These are phyloP conservation scores for Cricetomys ansorgei DNA, from an alignment of 2,113 vertebrate species.

Conservation along the genomic window DNA sequence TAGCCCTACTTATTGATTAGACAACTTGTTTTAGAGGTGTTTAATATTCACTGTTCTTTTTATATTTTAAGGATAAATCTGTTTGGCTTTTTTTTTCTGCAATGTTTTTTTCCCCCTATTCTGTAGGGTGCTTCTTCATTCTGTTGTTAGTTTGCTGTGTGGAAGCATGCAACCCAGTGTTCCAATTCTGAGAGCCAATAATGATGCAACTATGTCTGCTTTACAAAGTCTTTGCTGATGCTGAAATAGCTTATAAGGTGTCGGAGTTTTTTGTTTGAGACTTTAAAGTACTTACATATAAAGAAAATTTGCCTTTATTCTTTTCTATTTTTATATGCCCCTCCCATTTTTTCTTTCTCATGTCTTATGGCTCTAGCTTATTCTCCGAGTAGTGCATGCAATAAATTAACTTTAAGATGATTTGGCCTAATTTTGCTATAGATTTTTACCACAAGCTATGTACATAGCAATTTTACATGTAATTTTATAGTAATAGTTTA, in stretches of 20 bases:
- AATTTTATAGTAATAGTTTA: neutral
- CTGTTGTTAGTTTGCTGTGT: neutral
- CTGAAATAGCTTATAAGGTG: neutral
- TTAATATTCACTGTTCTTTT: neutral
- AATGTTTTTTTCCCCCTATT: neutral
- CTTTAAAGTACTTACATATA: neutral
- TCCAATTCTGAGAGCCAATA: neutral
- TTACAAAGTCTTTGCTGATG: neutral
- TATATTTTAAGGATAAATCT: neutral
- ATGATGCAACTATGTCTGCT: neutral
- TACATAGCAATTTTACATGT: neutral
- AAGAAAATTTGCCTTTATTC: neutral
- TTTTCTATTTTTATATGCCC: neutral
- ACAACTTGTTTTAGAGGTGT: neutral
- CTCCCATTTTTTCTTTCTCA: neutral
- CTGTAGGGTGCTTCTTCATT: rapidly evolving
- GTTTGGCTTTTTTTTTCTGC: neutral
- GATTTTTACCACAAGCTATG: neutral
- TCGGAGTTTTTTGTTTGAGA: neutral
- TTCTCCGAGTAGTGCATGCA: neutral
- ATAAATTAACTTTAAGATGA: neutral
- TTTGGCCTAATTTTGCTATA: neutral
- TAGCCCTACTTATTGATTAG: neutral
- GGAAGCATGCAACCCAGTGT: too few relatives aligned
- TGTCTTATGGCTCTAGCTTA: neutral